A percentile compares a stretch with the other conserved stretches of the same genome.
These are phyloP conservation scores for Phoxinus dragarum DNA, from an alignment of 2,797 vertebrate genomes.

Conservation along the genomic window DNA sequence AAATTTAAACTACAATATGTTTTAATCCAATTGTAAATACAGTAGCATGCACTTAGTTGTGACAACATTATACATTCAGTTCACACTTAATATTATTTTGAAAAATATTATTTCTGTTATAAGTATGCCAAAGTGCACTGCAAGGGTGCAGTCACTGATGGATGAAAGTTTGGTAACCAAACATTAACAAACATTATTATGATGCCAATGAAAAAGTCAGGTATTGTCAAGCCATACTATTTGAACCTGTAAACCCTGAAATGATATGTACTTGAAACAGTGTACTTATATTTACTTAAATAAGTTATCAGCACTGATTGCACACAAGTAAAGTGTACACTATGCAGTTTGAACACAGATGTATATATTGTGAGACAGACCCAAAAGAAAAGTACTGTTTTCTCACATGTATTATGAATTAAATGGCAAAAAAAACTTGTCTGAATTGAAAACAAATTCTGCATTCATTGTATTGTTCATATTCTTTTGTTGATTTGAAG, in stretches of 20 bases:
- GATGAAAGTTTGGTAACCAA: not conserved
- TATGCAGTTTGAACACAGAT: not conserved
- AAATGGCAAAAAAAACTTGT: not conserved
- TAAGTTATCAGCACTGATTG: not conserved
- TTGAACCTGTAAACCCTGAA: too few species aligned
- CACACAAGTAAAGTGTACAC: not conserved
- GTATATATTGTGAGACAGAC: not conserved
- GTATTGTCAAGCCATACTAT: too few species aligned
- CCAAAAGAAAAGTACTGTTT: not conserved
- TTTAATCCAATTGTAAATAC: too few species aligned
- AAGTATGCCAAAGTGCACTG: not conserved
- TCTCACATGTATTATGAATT: too few species aligned
- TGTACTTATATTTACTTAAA: not conserved
- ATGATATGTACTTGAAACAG: not conserved
- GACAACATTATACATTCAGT: too few species aligned
- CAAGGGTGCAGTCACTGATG: not conserved
- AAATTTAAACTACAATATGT: too few species aligned
- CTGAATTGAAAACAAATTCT: not conserved
- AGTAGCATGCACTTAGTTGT: too few species aligned
- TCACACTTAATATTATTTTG: too few species aligned
- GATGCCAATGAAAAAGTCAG: not conserved
- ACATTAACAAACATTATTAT: not conserved
- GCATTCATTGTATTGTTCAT: too few species aligned
- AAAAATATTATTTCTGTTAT: too few species aligned
- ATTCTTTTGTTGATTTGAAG: too few species aligned